Percentiles rank a stretch among this genome's conserved stretches.
Conservation (phyloP, 1,140 invertebrate species). For the Drosophila nebulosa region DNA sequence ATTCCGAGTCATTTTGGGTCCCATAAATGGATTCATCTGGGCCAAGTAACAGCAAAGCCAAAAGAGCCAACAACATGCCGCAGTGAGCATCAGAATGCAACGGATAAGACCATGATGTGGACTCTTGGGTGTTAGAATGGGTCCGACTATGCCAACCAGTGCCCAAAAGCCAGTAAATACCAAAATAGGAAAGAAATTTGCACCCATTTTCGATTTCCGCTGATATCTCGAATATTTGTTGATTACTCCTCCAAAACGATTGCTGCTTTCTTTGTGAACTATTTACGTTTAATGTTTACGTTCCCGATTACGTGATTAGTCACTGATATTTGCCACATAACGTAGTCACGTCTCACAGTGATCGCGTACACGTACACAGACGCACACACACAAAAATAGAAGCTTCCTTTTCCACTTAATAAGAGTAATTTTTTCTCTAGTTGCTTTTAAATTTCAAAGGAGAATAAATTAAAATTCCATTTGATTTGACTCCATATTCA, state of each 20-base stretch:
- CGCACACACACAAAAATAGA: too few relatives aligned
- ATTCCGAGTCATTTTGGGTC: slow-evolving; percentile 88
- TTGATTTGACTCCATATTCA: too few relatives aligned
- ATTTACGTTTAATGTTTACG: neutral
- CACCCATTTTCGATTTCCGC: slow-evolving; percentile 84
- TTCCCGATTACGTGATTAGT: too few relatives aligned
- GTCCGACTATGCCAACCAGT: slow-evolving; percentile 90
- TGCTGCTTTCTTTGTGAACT: slow-evolving; percentile 23
- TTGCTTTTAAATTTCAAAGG: too few relatives aligned
- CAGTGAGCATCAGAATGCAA: slow-evolving; percentile 91
- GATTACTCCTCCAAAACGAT: neutral
- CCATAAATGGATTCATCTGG: slow-evolving; percentile 96
- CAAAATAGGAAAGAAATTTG: slow-evolving; percentile 86
- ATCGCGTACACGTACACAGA: too few relatives aligned
- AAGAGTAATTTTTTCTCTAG: too few relatives aligned
- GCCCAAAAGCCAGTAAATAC: slow-evolving; percentile 92
- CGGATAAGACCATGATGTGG: slow-evolving; percentile 92
- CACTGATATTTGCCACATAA: too few relatives aligned
- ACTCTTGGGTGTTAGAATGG: slow-evolving; percentile 92
- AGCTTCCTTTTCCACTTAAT: too few relatives aligned
- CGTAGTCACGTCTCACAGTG: too few relatives aligned
- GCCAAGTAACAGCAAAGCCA: slow-evolving; percentile 96
- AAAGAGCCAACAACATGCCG: slow-evolving; percentile 94
- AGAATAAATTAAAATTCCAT: too few relatives aligned
- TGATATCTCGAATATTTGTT: neutral